Conservation (phyloP, 1,140 invertebrate species). For the Charaxes varanes region DNA sequence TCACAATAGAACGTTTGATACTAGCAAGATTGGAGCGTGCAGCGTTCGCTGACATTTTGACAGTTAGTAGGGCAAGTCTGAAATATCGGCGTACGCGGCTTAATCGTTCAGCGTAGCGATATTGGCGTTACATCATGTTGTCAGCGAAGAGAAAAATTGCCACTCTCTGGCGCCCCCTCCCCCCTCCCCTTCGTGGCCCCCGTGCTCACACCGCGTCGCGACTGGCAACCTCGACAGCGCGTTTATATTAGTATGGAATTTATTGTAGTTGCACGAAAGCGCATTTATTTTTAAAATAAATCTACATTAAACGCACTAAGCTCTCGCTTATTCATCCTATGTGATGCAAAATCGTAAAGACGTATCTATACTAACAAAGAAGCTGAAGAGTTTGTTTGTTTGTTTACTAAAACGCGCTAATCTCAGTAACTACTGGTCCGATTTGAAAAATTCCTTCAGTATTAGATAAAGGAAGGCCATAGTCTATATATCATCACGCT, state of each 20-base stretch:
- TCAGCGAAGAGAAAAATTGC: conserved; percentile 72
- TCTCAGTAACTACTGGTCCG: no score
- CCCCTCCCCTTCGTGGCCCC: conserved; percentile 19
- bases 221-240: conserved; percentile 54
- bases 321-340: no score
- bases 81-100: conserved; percentile 70
- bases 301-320: no score
- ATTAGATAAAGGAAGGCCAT: no score
- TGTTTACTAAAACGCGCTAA: no score
- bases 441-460: no score
- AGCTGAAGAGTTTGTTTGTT: no score
- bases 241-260: conserved; percentile 67
- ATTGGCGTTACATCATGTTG: conserved; percentile 73
- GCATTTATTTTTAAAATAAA: conserved; percentile 41
- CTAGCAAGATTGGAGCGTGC: conserved; percentile 13
- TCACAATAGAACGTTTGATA: conserved; percentile 10
- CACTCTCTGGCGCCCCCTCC: conserved; percentile 42
- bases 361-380: no score
- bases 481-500: no score
- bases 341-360: no score
- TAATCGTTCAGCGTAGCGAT: conserved; percentile 70
- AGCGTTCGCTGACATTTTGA: conserved; percentile 44
- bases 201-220: conserved; percentile 25
- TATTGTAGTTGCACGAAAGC: conserved; percentile 66
- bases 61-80: conserved; percentile 70